phyloP scores from a whole-genome alignment of 2,797 vertebrate genomes.

The Nyctibius grandis region DNA sequence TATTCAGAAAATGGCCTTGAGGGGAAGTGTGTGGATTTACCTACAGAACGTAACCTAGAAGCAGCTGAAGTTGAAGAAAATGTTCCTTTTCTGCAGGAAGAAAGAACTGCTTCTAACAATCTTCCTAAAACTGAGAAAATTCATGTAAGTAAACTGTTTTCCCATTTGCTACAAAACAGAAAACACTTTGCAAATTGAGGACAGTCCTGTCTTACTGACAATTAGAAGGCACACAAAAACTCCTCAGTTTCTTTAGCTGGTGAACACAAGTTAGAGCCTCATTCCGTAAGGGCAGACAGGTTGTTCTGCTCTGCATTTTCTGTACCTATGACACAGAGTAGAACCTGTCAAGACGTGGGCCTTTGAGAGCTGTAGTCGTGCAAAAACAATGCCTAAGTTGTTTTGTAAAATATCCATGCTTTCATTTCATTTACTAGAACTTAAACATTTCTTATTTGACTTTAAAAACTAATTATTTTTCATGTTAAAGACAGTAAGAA shows the following conservation, averaged over 20 bases:
- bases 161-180: too few species aligned
- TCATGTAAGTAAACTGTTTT: too few species aligned
- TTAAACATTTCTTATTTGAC: background rate
- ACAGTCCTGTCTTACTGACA: too few species aligned
- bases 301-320: background rate
- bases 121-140: too few species aligned
- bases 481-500: background rate
- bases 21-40: slow-evolving; percentile 51
- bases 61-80: slow-evolving; percentile 76
- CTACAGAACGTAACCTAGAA: slow-evolving; percentile 74
- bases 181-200: too few species aligned
- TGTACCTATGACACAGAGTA: background rate
- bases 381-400: background rate
- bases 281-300: rapidly evolving
- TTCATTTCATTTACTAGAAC: background rate
- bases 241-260: too few species aligned
- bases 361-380: background rate
- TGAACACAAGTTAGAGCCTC: too few species aligned
- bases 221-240: too few species aligned
- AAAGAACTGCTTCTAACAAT: too few species aligned
- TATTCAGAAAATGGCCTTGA: slow-evolving; percentile 69
- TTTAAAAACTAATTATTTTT: background rate
- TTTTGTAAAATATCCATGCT: background rate
- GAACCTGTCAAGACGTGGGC: background rate
- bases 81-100: slow-evolving; percentile 50